Evolutionary conservation across 1,140 invertebrate species (phyloP), one percentile per base, ranked within the genome.

Genomic region (Leguminivora glycinivorella): DNA sequence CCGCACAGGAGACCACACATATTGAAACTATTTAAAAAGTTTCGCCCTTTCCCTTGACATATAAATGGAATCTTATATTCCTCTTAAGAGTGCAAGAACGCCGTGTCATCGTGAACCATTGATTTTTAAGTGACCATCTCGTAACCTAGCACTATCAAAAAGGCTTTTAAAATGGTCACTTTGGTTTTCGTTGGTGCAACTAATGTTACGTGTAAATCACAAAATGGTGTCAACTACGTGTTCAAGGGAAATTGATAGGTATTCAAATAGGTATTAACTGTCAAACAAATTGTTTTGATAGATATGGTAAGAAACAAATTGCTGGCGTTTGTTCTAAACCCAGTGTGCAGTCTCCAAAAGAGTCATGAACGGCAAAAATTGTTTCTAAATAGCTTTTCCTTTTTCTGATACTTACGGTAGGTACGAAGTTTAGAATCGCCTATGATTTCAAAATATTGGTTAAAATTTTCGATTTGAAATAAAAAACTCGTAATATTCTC

Each of bases 1-100:
- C 56, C 2, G 24, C 10, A 58, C 25, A 14, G 56, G n/a, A 58
- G 25, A 58, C 56, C 24, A 58, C 56, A 58, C 56, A 58, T 26
- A 14, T 52, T 17, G 22, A 52, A 52, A 52, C 6, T 9, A 22
- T 52, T 52, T 47, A 19, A 22, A 2, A 4, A 14, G 14, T 43
- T 47, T n/a, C 40, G 5, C 17, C 40, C 43, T 19, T 52, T 52
- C 17, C n/a, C 6, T 1, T n/a, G n/a, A n/a, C n/a, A n/a, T 43
- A 14, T 43, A n/a, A 43, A 43, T 4, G n/a, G 40, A 43, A 43
- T 3, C 14, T 2, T 5, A 43, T 17, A 17, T 10, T 3, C 9
- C 7, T 52, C 40, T 43, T n/a, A 17, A n/a, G 17, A 52, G 47
- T 52, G 47, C 47, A 47, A 17, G 1, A 19, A 52, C 19, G 10